Evolutionary conservation across 2,113 vertebrate genomes (phyloP).

Genomic region (Nicator chloris): DNA sequence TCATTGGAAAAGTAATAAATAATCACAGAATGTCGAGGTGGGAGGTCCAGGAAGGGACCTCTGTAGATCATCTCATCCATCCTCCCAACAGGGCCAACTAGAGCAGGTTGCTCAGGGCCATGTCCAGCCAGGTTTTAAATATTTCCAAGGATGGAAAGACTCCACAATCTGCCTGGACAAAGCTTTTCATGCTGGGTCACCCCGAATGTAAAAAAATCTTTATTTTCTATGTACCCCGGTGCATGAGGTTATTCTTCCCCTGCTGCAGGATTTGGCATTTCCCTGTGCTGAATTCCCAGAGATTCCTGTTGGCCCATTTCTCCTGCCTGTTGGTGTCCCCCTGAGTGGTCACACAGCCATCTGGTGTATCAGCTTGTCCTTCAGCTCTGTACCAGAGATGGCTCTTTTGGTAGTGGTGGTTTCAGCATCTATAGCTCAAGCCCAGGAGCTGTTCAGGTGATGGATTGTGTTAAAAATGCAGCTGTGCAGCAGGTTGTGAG

Average conservation of each 20-base stretch:
- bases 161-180: neutral
- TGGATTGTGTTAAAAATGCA: neutral
- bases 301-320: neutral
- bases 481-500: neutral
- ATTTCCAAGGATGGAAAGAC: neutral
- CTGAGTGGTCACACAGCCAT: neutral
- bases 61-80: neutral
- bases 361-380: neutral
- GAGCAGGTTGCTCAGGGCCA: neutral
- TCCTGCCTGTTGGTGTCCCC: neutral
- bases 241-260: neutral
- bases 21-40: neutral
- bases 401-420: neutral
- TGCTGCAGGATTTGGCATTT: neutral
- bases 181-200: neutral
- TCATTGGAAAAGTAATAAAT: neutral
- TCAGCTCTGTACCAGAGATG: neutral
- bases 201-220: neutral
- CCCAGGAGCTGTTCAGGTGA: neutral
- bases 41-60: neutral
- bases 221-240: accelerated
- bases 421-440: neutral
- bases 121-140: neutral
- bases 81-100: neutral
- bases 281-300: neutral